Evolutionary conservation across 1,140 invertebrate genomes (phyloP).

Genomic region (Trissolcus basalis): DNA sequence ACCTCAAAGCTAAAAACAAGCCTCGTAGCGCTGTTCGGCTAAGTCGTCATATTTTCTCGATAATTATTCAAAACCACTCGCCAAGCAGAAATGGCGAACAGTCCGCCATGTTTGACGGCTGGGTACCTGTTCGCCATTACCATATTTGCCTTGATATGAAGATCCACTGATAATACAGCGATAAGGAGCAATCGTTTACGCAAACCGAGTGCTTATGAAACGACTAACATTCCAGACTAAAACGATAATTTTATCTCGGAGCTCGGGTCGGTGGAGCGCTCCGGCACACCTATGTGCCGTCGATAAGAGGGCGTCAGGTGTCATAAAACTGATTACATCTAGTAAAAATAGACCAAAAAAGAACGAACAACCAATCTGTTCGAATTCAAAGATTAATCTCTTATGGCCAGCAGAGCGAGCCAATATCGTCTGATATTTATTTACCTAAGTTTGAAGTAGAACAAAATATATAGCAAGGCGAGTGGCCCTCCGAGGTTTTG

Average conservation of each 20-base stretch:
- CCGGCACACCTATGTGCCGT: conserved; percentile 38
- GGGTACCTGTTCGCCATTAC: conserved; percentile 63
- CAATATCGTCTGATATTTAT: conserved; percentile 75
- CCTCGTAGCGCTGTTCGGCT: too few species aligned
- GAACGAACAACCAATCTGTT: background rate
- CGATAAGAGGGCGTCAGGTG: conserved; percentile 60
- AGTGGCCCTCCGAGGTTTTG: conserved; percentile 48
- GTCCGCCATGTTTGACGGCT: conserved; percentile 64
- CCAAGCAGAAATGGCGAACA: conserved; percentile 58
- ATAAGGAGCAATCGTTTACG: conserved; percentile 53
- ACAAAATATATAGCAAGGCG: conserved; percentile 71
- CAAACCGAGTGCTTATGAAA: conserved; percentile 31
- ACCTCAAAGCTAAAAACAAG: too few species aligned
- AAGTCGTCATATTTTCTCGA: background rate
- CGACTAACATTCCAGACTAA: conserved; percentile 49
- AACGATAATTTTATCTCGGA: conserved; percentile 47
- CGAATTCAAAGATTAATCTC: background rate
- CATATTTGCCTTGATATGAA: conserved; percentile 72
- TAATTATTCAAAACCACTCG: conserved; percentile 32
- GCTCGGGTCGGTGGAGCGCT: background rate
- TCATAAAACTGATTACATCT: conserved; percentile 65
- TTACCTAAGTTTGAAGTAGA: conserved; percentile 74
- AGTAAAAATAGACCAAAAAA: too few species aligned
- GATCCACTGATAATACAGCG: conserved; percentile 62
- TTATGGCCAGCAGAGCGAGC: conserved; percentile 38